Percentiles rank a stretch among this genome's conserved stretches.
These are phyloP conservation scores for Tetragnatha montana DNA, from an alignment of 2,888 invertebrate genomes.

Conservation along the genomic window DNA sequence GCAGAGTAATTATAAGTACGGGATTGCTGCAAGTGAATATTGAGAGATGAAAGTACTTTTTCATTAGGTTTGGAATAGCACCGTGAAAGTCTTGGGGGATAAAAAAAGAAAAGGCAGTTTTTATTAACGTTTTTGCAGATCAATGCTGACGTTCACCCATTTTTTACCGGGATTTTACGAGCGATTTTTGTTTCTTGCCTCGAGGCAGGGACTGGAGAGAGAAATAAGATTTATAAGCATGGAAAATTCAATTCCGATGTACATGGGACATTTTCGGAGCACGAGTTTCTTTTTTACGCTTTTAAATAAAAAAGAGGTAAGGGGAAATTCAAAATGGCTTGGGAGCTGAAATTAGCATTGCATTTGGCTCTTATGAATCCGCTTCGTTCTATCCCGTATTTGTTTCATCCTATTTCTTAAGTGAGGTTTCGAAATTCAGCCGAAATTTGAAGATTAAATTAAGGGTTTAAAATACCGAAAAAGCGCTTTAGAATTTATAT, in stretches of 20 bases:
- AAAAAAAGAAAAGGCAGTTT: constrained; percentile 13
- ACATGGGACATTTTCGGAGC: constrained; percentile 24
- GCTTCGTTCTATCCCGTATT: neutral
- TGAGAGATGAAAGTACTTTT: neutral
- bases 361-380: constrained; percentile 4
- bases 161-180: constrained; percentile 11
- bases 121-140: constrained; percentile 31
- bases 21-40: neutral
- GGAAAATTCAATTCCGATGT: constrained; percentile 47
- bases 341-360: constrained; percentile 18
- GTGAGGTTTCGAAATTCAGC: too few species aligned
- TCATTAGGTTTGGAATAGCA: neutral
- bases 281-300: neutral
- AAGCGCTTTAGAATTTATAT: too few species aligned
- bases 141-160: constrained; percentile 4
- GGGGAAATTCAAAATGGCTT: constrained; percentile 10
- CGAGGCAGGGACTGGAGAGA: neutral
- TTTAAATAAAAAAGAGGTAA: constrained; percentile 9
- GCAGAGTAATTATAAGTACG: neutral
- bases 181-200: constrained; percentile 14
- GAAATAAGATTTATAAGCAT: constrained; percentile 54
- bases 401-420: neutral
- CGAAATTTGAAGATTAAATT: too few species aligned
- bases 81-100: neutral
- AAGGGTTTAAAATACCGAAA: too few species aligned